Evolutionary conservation across 2,888 invertebrate species (phyloP), one percentile per base, ranked within the genome.

Genomic region (Norana najaformis): DNA sequence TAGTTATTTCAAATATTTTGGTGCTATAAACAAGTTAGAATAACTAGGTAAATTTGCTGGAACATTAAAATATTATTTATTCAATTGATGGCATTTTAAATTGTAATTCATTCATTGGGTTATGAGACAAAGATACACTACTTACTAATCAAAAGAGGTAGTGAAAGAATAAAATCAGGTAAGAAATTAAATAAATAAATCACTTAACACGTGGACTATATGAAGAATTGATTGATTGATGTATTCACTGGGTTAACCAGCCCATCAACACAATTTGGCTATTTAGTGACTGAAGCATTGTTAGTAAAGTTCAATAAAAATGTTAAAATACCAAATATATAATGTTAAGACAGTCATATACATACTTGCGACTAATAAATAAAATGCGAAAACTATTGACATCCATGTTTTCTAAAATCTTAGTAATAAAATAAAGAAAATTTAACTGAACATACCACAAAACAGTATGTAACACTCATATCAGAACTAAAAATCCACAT

Each of bases 401-500:
- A 41, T 11, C 41, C n/a, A n/a, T 41, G 41, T 41, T 41, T 41
- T 41, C 5, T 16, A 13, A 41, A 34, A 89, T 53, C 38, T 34
- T 35, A 36, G 20, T 41, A 5, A 41, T 11, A 41, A 41, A 5
- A 11, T 41, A 16, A 41, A 11, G 18, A 41, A 41, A 11, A 41
- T 41, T 41, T 41, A 41, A 41, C 41, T 11, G 41, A 41, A 41
- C 41, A 41, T 41, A 41, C 41, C 14, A 41, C 41, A 41, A 41
- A 5, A 47, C 47, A 47, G 23, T 47, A 47, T 4, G 3, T 11
- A 69, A 69, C 6, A 36, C 69, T 89, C 18, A 47, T 34, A 89
- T 18, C 37, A 20, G 85, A 36, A 85, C 35, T 85, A 0, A 36
- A 85, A 37, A 36, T 41, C 35, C 82, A 89, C 92, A 92, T 92